Percentiles rank a stretch among this genome's conserved stretches.
Evolutionary conservation across 2,797 vertebrate species (phyloP).

Genomic region (Netta rufina): DNA sequence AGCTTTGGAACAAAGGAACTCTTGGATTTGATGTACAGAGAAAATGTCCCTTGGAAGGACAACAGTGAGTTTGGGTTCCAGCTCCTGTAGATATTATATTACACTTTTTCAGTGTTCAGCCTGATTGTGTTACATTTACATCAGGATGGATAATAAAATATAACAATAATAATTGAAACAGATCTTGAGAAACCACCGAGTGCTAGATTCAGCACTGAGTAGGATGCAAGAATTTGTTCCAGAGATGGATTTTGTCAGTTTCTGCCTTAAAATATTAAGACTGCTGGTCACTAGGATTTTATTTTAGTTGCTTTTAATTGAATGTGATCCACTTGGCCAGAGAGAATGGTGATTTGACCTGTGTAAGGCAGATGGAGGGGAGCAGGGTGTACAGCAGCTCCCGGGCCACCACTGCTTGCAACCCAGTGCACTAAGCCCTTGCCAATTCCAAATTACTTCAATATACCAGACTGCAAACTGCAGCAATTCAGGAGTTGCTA

Average conservation of each 20-base stretch:
- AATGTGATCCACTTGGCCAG: background rate
- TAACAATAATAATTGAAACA: background rate
- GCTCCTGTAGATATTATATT: background rate
- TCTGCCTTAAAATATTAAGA: background rate
- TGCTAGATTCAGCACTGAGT: background rate
- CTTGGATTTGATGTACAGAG: background rate
- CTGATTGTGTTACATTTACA: background rate
- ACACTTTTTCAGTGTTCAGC: background rate
- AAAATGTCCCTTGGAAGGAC: background rate
- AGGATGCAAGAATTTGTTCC: background rate
- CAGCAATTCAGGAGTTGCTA: background rate
- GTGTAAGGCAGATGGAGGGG: background rate
- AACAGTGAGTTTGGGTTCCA: background rate
- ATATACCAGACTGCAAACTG: background rate
- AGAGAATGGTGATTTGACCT: background rate
- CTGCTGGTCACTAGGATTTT: background rate
- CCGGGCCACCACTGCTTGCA: background rate
- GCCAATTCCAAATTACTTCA: background rate
- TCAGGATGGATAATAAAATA: background rate
- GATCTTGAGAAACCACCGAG: background rate
- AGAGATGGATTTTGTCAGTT: background rate
- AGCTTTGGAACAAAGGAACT: background rate
- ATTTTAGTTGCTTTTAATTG: background rate
- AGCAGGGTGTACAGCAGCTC: rapidly evolving
- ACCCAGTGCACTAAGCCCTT: background rate